Evolutionary conservation across 2,797 vertebrate species (phyloP).

Genomic region (Propithecus perrieri): DNA sequence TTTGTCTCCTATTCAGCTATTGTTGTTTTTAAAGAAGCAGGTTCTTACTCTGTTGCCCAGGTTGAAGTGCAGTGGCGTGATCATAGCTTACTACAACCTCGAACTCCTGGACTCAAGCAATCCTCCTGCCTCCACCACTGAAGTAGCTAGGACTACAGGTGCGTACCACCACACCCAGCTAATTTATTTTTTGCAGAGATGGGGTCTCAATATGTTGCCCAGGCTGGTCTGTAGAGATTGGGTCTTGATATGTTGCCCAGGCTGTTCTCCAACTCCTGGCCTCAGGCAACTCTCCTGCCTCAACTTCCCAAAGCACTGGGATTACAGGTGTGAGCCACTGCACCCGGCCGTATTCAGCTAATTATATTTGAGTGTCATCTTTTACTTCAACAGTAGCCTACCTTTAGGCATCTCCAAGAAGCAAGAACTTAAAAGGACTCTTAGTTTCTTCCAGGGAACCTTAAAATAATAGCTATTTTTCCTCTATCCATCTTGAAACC

Average conservation of each 20-base stretch:
- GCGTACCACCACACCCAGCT: not conserved
- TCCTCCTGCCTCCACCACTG: not conserved
- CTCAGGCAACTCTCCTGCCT: not conserved
- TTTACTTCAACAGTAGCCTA: slow-evolving; percentile 2
- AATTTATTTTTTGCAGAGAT: not conserved
- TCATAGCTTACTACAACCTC: too few species aligned
- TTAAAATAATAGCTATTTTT: slow-evolving; percentile 9
- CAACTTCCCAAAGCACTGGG: not conserved
- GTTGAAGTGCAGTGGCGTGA: too few species aligned
- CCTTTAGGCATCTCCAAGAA: slow-evolving; percentile 3
- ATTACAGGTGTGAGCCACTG: not conserved
- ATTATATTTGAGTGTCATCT: slow-evolving; percentile 10
- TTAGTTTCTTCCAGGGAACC: slow-evolving; percentile 43
- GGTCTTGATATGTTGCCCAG: too few species aligned
- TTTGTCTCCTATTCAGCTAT: not conserved
- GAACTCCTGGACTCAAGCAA: not conserved
- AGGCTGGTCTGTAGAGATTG: not conserved
- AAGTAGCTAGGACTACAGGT: not conserved
- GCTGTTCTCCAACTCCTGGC: not conserved
- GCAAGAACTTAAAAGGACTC: slow-evolving; percentile 27
- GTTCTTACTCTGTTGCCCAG: too few species aligned
- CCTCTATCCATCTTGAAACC: not conserved
- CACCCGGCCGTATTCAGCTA: too few species aligned
- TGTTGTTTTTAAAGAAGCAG: too few species aligned
- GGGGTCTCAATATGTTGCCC: not conserved